Evolutionary conservation across 2,888 invertebrate genomes (phyloP), one percentile per base, ranked within the genome.

Genomic region (Cryptophagus acutangulus): DNA sequence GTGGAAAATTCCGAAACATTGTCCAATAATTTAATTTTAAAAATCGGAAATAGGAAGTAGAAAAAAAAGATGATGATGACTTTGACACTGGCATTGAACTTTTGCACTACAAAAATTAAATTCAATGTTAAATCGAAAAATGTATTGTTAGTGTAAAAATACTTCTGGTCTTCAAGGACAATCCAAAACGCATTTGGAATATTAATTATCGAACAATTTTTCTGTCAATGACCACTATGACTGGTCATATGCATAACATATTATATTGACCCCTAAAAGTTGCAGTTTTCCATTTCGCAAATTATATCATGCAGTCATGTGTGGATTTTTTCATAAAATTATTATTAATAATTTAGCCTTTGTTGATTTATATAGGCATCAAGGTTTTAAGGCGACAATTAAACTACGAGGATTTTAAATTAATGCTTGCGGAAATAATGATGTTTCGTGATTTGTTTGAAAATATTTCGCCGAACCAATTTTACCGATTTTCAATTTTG

Each of bases 191-290:
- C 31, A 12, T 34, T 40, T 25, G 20, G 55, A 51, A 56, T 56
- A 43, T 41, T 41, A 53, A 55, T 50, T 26, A 28, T 26, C 29
- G 36, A 26, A n/a, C 12, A n/a, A 26, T 45, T 47, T 47, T 40
- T 43, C 52, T 49, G 54, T 52, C 54, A 52, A 55, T 48, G 54
- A 55, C 52, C 54, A 54, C 44, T 29, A n/a, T n/a, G n/a, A n/a
- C n/a, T n/a, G n/a, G n/a, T n/a, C n/a, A n/a, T n/a, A n/a, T n/a
- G n/a, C n/a, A n/a, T n/a, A 26, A 4, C 26, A 6, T 26, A n/a
- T 13, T 13, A 8, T 13, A 26, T 12, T 43, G 43, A 43, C 38
- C 43, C 43, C 29, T 37, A 13, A 26, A 26, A 3, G 12, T 26
- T 26, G 26, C 26, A 6, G 4, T 20, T 26, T 4, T 26, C n/a